phyloP scores from a whole-genome alignment of 2,113 vertebrate genomes.

The Tragelaphus strepsiceros region DNA sequence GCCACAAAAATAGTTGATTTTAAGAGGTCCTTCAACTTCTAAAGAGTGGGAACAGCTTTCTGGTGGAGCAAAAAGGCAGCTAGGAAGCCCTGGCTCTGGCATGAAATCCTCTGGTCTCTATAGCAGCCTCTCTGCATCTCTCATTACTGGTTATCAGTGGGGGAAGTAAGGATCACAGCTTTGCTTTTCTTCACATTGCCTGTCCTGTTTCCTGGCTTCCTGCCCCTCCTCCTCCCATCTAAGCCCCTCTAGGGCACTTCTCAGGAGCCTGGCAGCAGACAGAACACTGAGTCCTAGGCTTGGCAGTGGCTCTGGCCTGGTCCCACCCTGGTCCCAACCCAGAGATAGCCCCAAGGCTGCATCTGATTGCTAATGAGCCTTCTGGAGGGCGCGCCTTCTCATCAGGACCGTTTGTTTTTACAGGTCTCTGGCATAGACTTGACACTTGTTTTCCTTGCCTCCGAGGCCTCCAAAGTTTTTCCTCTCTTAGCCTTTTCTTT shows the following conservation, averaged over 20 bases:
- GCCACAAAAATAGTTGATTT: background rate
- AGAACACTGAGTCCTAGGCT: slow-evolving; percentile 67
- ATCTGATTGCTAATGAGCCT: slow-evolving; percentile 84
- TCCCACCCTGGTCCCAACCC: background rate
- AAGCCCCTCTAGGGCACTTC: background rate
- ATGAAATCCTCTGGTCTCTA: slow-evolving; percentile 21
- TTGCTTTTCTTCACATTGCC: slow-evolving; percentile 42
- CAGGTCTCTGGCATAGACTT: slow-evolving; percentile 83
- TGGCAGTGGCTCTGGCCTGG: background rate
- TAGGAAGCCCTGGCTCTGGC: background rate
- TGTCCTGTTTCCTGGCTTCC: slow-evolving; percentile 66
- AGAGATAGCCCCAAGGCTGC: slow-evolving; percentile 71
- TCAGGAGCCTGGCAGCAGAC: slow-evolving; percentile 43
- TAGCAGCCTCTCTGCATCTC: background rate
- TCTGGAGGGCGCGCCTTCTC: slow-evolving; percentile 79
- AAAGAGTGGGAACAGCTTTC: background rate
- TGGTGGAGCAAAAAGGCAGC: background rate
- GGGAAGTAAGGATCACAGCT: slow-evolving; percentile 60
- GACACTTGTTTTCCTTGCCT: slow-evolving; percentile 82
- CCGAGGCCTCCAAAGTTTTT: slow-evolving; percentile 80
- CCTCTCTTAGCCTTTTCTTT: slow-evolving; percentile 79
- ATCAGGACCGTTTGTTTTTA: slow-evolving; percentile 88
- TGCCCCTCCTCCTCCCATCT: background rate
- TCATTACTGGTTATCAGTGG: slow-evolving; percentile 56
- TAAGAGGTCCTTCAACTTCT: background rate